A percentile compares a stretch with the other conserved stretches of the same genome.
Conservation (phyloP, 2,888 invertebrate genomes). For the Nephrotoma appendiculata region DNA sequence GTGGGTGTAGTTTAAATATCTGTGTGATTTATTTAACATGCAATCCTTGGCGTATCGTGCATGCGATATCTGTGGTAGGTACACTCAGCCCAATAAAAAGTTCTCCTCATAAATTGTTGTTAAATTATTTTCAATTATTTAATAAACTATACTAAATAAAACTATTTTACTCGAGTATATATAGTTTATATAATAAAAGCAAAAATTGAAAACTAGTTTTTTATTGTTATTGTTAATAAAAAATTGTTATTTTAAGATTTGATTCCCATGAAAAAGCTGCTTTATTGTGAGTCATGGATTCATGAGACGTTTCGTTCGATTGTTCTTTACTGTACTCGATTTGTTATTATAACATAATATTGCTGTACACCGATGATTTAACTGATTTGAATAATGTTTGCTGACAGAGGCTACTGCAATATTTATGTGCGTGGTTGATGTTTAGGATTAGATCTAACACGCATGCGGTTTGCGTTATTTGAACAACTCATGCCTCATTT, state of each 20-base stretch:
- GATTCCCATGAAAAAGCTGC: background rate
- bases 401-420: background rate
- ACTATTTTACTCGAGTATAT: background rate
- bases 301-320: background rate
- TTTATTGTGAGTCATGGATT: background rate
- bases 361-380: background rate
- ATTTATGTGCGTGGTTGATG: background rate
- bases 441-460: too few relatives aligned
- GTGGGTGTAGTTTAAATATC: background rate
- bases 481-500: too few relatives aligned
- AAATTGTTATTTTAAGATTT: background rate
- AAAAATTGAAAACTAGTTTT: background rate
- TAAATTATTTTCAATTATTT: background rate
- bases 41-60: background rate
- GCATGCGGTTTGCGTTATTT: too few relatives aligned
- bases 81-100: background rate
- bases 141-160: background rate
- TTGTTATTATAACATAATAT: background rate
- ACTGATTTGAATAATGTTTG: background rate
- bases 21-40: background rate
- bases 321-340: background rate
- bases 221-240: background rate
- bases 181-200: background rate
- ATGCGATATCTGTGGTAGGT: background rate
- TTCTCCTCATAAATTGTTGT: background rate